These are phyloP conservation scores for Agriotes lineatus DNA, from an alignment of 2,888 invertebrate species.

Conservation along the genomic window DNA sequence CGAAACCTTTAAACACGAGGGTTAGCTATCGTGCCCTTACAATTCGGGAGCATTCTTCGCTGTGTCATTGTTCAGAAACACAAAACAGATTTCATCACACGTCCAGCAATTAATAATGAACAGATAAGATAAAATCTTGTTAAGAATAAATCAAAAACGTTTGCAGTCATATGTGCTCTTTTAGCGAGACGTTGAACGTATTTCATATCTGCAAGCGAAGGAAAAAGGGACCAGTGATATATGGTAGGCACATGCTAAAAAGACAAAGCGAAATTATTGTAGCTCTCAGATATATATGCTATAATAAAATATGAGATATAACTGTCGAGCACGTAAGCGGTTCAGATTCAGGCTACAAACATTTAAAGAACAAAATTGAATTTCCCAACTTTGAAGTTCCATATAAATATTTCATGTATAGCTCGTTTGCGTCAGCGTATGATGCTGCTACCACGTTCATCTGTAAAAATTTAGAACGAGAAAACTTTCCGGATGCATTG, in stretches of 20 bases:
- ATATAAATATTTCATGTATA: conserved; percentile 53
- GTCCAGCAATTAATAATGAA: conserved; percentile 6
- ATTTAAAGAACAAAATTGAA: conserved; percentile 52
- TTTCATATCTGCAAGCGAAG: conserved; percentile 40
- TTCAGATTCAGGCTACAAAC: conserved; percentile 50
- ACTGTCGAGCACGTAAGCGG: conserved; percentile 48
- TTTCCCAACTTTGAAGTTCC: conserved; percentile 50
- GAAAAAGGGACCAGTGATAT: conserved; percentile 43
- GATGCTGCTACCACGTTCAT: conserved; percentile 48
- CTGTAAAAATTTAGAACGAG: conserved; percentile 44
- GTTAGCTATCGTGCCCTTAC: conserved; percentile 18
- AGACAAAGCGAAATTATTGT: conserved; percentile 52
- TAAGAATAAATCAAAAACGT: conserved; percentile 29
- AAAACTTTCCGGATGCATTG: conserved; percentile 41
- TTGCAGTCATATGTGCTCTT: conserved; percentile 34
- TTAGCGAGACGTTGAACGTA: conserved; percentile 35
- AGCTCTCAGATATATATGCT: conserved; percentile 46
- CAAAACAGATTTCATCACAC: neutral
- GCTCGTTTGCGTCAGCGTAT: conserved; percentile 50
- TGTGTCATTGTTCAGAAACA: neutral
- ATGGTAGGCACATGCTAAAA: conserved; percentile 49
- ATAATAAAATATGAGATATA: conserved; percentile 51
- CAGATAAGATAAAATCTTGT: conserved; percentile 2
- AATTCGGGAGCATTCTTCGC: neutral
- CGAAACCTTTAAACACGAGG: conserved; percentile 37